phyloP scores from a whole-genome alignment of 2,888 invertebrate species.

The Melanargia galathea region DNA sequence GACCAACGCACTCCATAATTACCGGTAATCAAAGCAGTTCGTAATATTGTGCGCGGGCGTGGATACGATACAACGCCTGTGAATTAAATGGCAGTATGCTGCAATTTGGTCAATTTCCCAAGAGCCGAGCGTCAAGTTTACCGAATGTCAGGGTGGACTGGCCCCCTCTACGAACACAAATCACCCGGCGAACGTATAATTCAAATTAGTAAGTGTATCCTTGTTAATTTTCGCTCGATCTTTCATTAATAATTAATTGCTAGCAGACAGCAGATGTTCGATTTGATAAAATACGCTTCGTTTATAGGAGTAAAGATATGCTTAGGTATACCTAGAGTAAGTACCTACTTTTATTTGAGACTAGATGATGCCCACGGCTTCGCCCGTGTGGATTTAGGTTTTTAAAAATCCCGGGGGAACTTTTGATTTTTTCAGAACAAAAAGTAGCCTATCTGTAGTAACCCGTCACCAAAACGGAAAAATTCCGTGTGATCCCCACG shows the following conservation, averaged over 20 bases:
- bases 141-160: constrained; percentile 69
- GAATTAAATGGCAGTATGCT: constrained; percentile 30
- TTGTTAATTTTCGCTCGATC: constrained; percentile 27
- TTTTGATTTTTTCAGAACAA: no score
- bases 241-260: no score
- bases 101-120: constrained; percentile 45
- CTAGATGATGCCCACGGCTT: no score
- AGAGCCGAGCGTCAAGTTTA: constrained; percentile 51
- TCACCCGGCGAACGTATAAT: constrained; percentile 39
- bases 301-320: not conserved
- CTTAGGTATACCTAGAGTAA: no score
- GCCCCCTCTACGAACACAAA: constrained; percentile 42
- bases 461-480: no score
- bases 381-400: no score
- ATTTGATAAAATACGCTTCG: not conserved
- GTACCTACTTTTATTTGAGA: no score
- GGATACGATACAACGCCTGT: constrained; percentile 33
- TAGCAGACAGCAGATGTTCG: not conserved
- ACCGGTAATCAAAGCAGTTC: not conserved
- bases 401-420: no score
- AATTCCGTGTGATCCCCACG: no score
- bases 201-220: constrained; percentile 29
- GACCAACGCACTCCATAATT: constrained; percentile 13
- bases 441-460: no score
- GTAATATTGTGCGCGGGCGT: constrained; percentile 23